Conservation (phyloP, 2,888 invertebrate species). For the Spisula solida region DNA sequence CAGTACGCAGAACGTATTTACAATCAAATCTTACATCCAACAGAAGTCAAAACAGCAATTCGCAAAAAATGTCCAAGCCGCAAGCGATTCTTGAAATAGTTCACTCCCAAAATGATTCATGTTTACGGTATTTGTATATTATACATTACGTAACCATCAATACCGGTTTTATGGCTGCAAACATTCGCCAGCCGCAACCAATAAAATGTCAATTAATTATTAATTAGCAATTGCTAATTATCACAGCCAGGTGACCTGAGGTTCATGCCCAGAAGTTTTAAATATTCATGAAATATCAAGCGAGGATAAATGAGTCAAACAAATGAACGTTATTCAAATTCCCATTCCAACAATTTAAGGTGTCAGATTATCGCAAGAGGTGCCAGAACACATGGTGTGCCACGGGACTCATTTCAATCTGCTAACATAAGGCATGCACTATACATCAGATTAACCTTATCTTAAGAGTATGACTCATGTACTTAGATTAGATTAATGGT, state of each 20-base stretch:
- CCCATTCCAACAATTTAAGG: background rate
- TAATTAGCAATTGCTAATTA: background rate
- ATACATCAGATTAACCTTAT: background rate
- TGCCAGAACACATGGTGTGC: background rate
- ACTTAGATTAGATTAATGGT: constrained; percentile 10
- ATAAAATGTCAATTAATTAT: constrained; percentile 18
- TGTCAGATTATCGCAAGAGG: background rate
- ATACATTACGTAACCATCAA: background rate
- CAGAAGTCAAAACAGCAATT: too few species aligned
- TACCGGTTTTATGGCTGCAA: background rate
- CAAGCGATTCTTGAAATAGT: too few species aligned
- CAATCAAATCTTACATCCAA: too few species aligned
- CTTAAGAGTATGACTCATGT: background rate
- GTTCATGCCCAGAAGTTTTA: background rate
- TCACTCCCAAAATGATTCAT: too few species aligned
- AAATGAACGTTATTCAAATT: background rate
- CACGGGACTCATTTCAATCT: background rate
- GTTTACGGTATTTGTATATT: background rate
- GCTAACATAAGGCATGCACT: background rate
- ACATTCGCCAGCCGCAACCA: background rate
- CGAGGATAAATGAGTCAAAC: background rate
- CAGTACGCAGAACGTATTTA: too few species aligned
- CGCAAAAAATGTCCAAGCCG: too few species aligned
- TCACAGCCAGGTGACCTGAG: background rate
- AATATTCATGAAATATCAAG: background rate